Evolutionary conservation across 2,888 invertebrate genomes (phyloP), one percentile per base, ranked within the genome.

Genomic region (Orchesella flavescens): DNA sequence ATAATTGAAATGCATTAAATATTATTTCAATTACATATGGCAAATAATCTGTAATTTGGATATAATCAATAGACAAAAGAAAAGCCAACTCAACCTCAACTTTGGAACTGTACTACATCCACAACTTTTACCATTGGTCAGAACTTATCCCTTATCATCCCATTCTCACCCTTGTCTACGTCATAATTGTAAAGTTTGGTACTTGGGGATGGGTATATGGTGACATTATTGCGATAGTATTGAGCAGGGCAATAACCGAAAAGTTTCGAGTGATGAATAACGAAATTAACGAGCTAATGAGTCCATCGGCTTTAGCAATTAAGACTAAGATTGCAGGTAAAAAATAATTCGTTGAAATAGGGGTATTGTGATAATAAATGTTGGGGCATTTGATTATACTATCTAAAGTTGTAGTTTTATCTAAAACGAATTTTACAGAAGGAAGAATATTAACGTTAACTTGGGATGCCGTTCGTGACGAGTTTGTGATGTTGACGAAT

Each of bases 61-160:
- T 34, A 34, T 4, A 34, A 34, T 34, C 3, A n/a, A 10, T 69
- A 77, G 69, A 59, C 12, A 61, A 71, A 49, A 63, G 44, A 12
- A 17, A 13, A 46, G n/a, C 53, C 15, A 71, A 78, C 15, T 66
- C 80, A 10, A 66, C 72, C 15, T 66, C 80, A 10, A 66, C 72
- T 0, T n/a, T 81, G 63, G 69, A 69, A 53, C 53, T 49, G 0
- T 81, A 81, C 55, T 75, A 69, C 44, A 23, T 53, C 2, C 57
- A 68, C 12, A 72, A 53, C 12, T 72, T 79, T 55, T 65, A 72
- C 43, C 72, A 72, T 21, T 79, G 72, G 72, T 19, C 21, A 0
- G 57, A 44, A n/a, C 12, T 79, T 1, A 1, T 79, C 23, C 79
- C 79, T 17, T 72, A 72, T 21, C 46, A 79, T 57, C 72, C 72